phyloP scores from a whole-genome alignment of 2,113 vertebrate species.

The Tenebrosternarchus preto region DNA sequence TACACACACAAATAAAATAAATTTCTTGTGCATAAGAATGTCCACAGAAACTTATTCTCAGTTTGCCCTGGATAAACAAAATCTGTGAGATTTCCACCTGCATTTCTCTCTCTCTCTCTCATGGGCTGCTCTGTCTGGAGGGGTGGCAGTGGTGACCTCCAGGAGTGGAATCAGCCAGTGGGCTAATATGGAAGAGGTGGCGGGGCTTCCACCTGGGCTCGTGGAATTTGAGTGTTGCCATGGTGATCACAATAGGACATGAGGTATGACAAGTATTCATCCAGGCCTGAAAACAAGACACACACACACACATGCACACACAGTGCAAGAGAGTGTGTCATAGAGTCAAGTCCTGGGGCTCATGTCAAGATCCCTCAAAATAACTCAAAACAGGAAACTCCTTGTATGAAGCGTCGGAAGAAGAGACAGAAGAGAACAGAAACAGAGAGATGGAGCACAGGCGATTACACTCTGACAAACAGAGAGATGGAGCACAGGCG shows the following conservation, averaged over 20 bases:
- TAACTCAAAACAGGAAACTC: conserved; percentile 73
- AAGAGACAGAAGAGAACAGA: conserved; percentile 66
- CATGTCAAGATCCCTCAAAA: conserved; percentile 56
- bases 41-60: no score
- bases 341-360: not conserved
- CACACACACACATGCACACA: conserved; percentile 61
- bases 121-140: no score
- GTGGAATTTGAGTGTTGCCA: conserved; percentile 58
- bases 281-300: conserved; percentile 70
- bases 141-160: no score
- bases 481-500: conserved; percentile 56
- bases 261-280: conserved; percentile 75
- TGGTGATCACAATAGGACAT: conserved; percentile 66
- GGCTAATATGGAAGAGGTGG: no score
- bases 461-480: conserved; percentile 60
- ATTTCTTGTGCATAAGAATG: no score
- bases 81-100: no score
- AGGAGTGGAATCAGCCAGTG: no score
- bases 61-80: no score
- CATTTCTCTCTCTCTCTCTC: no score
- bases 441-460: conserved; percentile 63
- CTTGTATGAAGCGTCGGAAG: conserved; percentile 57
- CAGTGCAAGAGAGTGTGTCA: conserved; percentile 14
- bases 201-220: no score
- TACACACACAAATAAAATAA: no score